Conservation (phyloP, 2,113 vertebrate genomes). For the Caranx melampygus region DNA sequence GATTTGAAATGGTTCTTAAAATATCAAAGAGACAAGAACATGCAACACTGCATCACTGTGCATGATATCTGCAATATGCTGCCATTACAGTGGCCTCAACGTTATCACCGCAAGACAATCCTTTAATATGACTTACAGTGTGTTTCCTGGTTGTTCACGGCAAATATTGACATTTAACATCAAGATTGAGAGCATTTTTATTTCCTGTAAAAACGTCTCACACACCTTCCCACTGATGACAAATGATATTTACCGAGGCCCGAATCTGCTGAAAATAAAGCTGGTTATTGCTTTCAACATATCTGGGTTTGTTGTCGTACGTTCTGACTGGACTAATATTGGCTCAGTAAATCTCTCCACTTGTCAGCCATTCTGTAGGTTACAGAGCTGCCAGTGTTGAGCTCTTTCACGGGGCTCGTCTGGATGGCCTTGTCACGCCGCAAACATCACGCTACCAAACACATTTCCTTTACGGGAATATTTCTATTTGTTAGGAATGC, state of each 20-base stretch:
- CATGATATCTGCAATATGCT: too few species aligned
- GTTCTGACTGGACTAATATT: conserved; percentile 30
- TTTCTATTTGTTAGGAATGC: conserved; percentile 43
- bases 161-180: neutral
- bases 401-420: conserved; percentile 42
- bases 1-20: too few species aligned
- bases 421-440: conserved; percentile 41
- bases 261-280: conserved; percentile 47
- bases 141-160: neutral
- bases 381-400: conserved; percentile 54
- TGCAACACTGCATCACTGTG: too few species aligned
- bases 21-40: too few species aligned
- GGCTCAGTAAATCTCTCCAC: conserved; percentile 34
- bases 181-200: neutral
- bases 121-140: neutral
- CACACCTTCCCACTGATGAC: conserved; percentile 6
- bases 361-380: conserved; percentile 39
- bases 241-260: conserved; percentile 42
- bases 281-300: conserved; percentile 23
- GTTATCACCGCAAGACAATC: neutral
- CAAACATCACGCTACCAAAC: conserved; percentile 44
- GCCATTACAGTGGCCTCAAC: too few species aligned
- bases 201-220: neutral
- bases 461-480: conserved; percentile 23
- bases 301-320: conserved; percentile 33